Evolutionary conservation across 2,797 vertebrate species (phyloP).

Genomic region (Poecilia wingei): DNA sequence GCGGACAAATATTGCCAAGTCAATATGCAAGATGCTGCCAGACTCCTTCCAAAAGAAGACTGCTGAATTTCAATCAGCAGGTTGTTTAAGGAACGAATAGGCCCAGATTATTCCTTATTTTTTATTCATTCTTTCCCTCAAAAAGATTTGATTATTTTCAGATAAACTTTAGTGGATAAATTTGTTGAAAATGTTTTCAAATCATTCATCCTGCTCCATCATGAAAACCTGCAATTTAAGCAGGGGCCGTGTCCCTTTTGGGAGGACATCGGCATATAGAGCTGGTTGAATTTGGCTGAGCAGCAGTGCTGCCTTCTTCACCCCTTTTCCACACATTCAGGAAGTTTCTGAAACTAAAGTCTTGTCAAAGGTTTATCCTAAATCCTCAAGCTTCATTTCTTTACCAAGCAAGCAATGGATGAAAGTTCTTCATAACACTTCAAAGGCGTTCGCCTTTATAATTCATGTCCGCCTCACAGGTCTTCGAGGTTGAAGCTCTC

Average conservation of each 20-base stretch:
- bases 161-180: background rate
- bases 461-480: constrained; percentile 13
- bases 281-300: background rate
- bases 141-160: background rate
- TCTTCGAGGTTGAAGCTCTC: constrained; percentile 5
- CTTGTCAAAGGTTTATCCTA: background rate
- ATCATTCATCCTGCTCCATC: background rate
- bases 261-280: background rate
- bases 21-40: background rate
- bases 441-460: constrained; percentile 6
- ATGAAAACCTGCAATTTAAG: background rate
- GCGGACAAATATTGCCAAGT: background rate
- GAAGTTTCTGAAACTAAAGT: background rate
- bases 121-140: background rate
- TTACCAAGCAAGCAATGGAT: constrained; percentile 10
- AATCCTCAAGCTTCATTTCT: constrained; percentile 3
- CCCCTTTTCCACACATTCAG: background rate
- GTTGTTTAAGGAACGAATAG: background rate
- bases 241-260: background rate
- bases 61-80: background rate
- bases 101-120: background rate
- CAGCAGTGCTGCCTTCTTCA: background rate
- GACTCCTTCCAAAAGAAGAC: background rate
- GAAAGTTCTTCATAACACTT: background rate
- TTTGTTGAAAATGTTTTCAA: background rate